Evolutionary conservation across 2,113 vertebrate species (phyloP), one percentile per base, ranked within the genome.

Genomic region (Hemicordylus capensis): DNA sequence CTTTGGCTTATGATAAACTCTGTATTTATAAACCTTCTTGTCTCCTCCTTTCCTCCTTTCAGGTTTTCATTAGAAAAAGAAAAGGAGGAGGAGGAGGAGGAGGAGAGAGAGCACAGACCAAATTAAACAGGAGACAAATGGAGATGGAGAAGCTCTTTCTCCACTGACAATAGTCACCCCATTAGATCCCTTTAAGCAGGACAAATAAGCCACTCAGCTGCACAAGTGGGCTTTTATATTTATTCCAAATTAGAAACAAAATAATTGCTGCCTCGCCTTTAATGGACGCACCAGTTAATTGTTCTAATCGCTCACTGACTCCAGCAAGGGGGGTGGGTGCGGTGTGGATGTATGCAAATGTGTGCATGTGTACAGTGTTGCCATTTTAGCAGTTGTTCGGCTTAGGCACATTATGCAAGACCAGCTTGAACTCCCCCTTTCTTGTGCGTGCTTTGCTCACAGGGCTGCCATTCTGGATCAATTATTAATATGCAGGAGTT

Each of bases 301-400:
- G 93, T 93, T 88, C 90, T 92, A 93, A 94, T 95, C 95, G 85
- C 92, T 96, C 94, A 94, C 90, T 93, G 94, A 96, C 95, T 93
- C 93, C 84, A 91, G 87, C 86, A 90, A 90, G 80, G 91, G 89
- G 87, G 85, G 94, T 89, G 54, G 46, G 83, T 51, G 42, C 24
- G 24, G 70, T 22, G 10, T 4, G 42, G 20, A 48, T 28, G 39
- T 24, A 78, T 70, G 76, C 64, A 85, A 70, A 78, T 72, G 31
- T 6, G 31, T 34, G 39, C 0, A 8, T 78, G 89, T 91, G n/a
- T n/a, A n/a, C n/a, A n/a, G n/a, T n/a, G 92, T 74, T 85, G 85
- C 85, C 83, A 56, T 93, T 95, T 92, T 90, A 54, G 78, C 91
- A 89, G 66, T 94, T 94, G 85, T 94, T 91, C 93, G 81, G 87